Evolutionary conservation across 2,113 vertebrate genomes (phyloP), one percentile per base, ranked within the genome.

Genomic region (Rostratula benghalensis): DNA sequence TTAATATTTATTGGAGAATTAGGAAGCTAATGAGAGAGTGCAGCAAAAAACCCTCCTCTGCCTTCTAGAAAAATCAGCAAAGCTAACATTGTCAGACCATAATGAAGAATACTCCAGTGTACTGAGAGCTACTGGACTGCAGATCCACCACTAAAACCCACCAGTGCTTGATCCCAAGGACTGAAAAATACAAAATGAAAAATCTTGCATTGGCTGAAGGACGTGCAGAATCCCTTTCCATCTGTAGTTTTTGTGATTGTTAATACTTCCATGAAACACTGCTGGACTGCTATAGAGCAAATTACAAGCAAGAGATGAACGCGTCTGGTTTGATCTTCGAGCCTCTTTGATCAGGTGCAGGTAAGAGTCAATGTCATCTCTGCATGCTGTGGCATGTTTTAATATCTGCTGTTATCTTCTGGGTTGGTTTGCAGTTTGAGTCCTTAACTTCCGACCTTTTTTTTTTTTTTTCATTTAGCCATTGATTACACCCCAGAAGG

Each of bases 51-150:
- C 0, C 2, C 10, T 68, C 30, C 69, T 73, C 39, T 93, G 75
- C 67, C 54, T 93, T 91, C 75, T 80, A 94, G 91, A 94, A 92
- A 92, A 86, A 89, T 65, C 77, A 91, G 80, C 76, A 75, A 86
- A 92, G 22, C 83, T 89, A 48, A 64, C 39, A 48, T 31, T 89
- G 68, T 27, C 33, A 75, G 39, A 41, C 35, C 33, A 18, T 91
- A 67, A 78, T 86, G 68, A 93, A 84, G 41, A 90, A 67, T 64
- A 65, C 14, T 70, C 59, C 48, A 60, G 57, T 53, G 53, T 87
- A 70, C 53, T 81, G 39, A 89, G 56, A 83, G 64, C 35, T 93
- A 81, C 48, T 75, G 68, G 71, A 27, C 71, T 92, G 63, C 68
- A 81, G 68, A 88, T 65, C 46, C 30, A 77, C 82, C 37, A 43